Evolutionary conservation across 2,888 invertebrate genomes (phyloP), one percentile per base, ranked within the genome.

Genomic region (Luperina testacea): DNA sequence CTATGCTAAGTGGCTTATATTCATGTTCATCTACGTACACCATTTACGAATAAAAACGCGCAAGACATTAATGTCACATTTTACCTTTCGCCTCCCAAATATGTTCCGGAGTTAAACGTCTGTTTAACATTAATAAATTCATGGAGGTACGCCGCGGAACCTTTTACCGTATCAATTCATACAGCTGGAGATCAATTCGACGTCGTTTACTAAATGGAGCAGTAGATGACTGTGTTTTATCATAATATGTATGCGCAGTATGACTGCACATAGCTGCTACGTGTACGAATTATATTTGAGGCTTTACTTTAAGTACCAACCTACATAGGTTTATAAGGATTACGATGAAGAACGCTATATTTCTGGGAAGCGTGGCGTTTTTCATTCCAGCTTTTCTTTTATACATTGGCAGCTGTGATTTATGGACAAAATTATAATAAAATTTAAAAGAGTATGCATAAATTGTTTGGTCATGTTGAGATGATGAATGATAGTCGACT

Each of bases 111-210:
- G 76, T 70, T 77, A 64, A 83, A 73, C 59, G 75, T 69, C 68
- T 79, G 77, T 77, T 80, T 80, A 75, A 77, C 59, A 76, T 83
- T 77, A 70, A 83, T 78, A 77, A 72, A 89, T 89, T 88, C 86
- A 82, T 72, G 74, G 38, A 68, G 76, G 72, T 76, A 84, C 77
- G 75, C 57, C 68, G 45, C 76, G 42, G 67, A 77, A 67, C 32
- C 76, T 67, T 61, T 76, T 72, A 64, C 68, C 61, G 77, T 80
- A 78, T 84, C 82, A 80, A 78, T 82, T 75, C 63, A 48, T 53
- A 81, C 59, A 61, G 59, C 72, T 61, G 32, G 64, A 51, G 69
- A 88, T 81, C 82, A 81, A 89, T 87, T 81, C 75, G 61, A 70
- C 42, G 72, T 81, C 77, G 78, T 77, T 76, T 65, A 53, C 51